These are phyloP conservation scores for Andrena fulva DNA, from an alignment of 2,888 invertebrate genomes.

Conservation along the genomic window DNA sequence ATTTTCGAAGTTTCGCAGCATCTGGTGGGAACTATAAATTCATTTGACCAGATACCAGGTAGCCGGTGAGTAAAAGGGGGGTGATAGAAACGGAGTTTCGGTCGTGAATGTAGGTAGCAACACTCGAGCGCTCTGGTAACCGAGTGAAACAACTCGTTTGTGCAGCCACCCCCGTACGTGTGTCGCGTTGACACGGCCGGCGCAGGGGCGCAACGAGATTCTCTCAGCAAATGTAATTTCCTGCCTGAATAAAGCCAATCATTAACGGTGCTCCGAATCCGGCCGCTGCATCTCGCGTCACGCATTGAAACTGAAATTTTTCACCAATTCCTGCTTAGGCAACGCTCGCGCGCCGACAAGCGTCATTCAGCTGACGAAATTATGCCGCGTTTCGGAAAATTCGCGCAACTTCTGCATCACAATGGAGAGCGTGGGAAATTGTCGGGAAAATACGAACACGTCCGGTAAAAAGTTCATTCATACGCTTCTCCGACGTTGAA, in stretches of 20 bases:
- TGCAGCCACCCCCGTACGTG: background rate
- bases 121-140: background rate
- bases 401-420: no score
- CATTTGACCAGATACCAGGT: conserved; percentile 2
- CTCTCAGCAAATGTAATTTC: conserved; percentile 35
- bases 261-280: conserved; percentile 31
- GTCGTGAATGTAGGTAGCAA: background rate
- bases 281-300: background rate
- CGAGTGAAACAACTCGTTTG: conserved; percentile 17
- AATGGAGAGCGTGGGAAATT: no score
- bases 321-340: background rate
- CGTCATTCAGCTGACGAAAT: background rate
- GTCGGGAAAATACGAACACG: no score
- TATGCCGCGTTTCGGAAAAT: background rate
- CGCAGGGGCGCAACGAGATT: background rate
- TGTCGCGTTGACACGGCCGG: conserved; percentile 1
- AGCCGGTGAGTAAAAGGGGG: background rate
- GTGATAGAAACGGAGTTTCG: conserved; percentile 1
- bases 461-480: no score
- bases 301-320: background rate
- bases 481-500: no score
- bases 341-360: background rate
- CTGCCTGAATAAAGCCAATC: conserved; percentile 41
- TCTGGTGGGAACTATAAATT: background rate
- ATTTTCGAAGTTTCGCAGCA: background rate